Percentiles rank a stretch among this genome's conserved stretches.
phyloP scores from a whole-genome alignment of 2,113 vertebrate genomes.

The Pterocles gutturalis region DNA sequence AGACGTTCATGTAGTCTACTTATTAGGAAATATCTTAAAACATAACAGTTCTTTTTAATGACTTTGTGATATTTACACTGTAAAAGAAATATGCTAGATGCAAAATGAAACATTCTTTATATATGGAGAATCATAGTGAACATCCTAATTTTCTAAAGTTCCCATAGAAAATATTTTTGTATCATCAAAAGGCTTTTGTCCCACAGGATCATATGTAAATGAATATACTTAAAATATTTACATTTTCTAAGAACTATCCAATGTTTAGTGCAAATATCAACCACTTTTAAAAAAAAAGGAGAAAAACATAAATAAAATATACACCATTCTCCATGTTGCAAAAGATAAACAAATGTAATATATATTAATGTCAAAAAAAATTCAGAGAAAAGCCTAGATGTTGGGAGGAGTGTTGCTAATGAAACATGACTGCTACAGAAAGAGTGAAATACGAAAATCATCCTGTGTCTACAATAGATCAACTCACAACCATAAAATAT shows the following conservation, averaged over 20 bases:
- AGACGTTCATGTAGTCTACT: neutral
- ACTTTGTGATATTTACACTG: neutral
- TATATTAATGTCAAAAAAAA: neutral
- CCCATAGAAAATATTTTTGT: neutral
- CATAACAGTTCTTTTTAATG: neutral
- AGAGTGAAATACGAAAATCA: neutral
- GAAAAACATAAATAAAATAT: neutral
- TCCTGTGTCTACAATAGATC: neutral
- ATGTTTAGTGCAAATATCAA: neutral
- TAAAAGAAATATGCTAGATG: neutral
- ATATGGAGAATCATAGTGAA: neutral
- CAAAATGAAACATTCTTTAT: neutral
- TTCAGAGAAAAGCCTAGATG: neutral
- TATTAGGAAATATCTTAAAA: neutral
- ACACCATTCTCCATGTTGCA: rapidly evolving
- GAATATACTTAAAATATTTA: neutral
- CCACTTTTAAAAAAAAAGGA: neutral
- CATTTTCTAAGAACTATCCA: neutral
- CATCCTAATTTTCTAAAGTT: neutral
- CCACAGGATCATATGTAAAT: neutral
- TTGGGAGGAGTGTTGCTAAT: neutral
- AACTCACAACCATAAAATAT: neutral
- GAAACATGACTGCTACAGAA: neutral
- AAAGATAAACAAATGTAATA: neutral
- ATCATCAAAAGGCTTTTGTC: neutral